Base-by-base conservation (phyloP, 2,888 invertebrate species). In the Caenorhabditis sp. region DNA sequence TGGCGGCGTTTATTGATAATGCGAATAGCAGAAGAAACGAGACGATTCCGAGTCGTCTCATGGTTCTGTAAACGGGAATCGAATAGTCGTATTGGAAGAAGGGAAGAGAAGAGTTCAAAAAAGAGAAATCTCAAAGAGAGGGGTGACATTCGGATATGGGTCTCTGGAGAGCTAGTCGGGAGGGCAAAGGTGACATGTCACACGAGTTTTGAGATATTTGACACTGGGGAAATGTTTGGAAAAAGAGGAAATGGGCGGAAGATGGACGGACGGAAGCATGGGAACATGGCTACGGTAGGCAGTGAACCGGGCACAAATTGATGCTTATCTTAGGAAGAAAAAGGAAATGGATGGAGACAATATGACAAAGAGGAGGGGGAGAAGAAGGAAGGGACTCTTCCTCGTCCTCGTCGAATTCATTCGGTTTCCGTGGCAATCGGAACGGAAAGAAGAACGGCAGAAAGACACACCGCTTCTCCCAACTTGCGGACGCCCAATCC, bases 111-210 rank as follows among this genome's bases (percentile, higher is more conserved):
- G 15, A 53, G 37, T 6, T 35, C 53, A 53, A 37, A 37, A 22
- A 60, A 22, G n/a, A 13, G 13, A 40, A 40, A 32, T 32, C 32
- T 32, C 32, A n/a, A 51, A 24, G 24, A 9, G 26, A 6, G 26
- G 37, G 28, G 32, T 20, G 4, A 6, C 53, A 32, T 40, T 32
- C 51, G 13, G 62, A 62, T 37, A 71, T 76, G 37, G 53, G 60
- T 74, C 76, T 61, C 76, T 68, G 53, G 76, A 61, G 76, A 67
- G 76, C 72, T 72, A 72, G 51, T 62, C 55, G 64, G 44, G 47
- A 13, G 60, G 22, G 53, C 18, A 74, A 74, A 76, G 76, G 76
- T 76, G 76, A 67, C 76, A 76, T 76, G 60, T 76, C 67, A 67
- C 56, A 64, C 18, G 24, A 13, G n/a, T 76, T 76, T 76, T 74